These are phyloP conservation scores for Oryzias woworae DNA, from an alignment of 2,113 vertebrate species.

Conservation along the genomic window DNA sequence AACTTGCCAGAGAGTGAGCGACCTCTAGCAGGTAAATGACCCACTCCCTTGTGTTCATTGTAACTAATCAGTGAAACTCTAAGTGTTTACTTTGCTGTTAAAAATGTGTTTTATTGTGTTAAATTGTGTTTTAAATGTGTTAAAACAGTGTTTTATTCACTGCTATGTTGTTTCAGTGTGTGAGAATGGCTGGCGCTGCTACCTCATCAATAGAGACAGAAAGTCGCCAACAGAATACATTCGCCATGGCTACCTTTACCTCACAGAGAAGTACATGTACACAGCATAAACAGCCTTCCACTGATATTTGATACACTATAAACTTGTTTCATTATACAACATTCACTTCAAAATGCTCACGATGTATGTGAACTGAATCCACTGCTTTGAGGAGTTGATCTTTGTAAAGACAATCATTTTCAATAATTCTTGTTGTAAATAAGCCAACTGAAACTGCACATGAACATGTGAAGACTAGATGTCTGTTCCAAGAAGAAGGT, in stretches of 20 bases:
- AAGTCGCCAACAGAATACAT: conserved; percentile 98
- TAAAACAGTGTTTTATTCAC: background rate
- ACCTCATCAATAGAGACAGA: conserved; percentile 93
- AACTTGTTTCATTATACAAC: too few relatives aligned
- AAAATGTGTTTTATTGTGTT: too few relatives aligned
- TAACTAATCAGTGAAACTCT: background rate
- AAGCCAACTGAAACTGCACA: too few relatives aligned
- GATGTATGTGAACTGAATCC: too few relatives aligned
- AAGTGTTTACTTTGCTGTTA: background rate
- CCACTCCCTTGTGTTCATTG: background rate
- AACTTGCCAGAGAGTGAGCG: conserved; percentile 89
- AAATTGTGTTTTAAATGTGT: too few relatives aligned
- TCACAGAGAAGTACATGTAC: conserved; percentile 88
- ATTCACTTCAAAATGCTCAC: too few relatives aligned
- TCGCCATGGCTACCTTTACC: conserved; percentile 91
- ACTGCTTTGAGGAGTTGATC: too few relatives aligned
- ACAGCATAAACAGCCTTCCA: background rate
- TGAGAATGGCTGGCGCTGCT: conserved; percentile 96
- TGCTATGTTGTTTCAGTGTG: conserved; percentile 75
- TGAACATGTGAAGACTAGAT: too few relatives aligned
- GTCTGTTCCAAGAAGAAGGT: too few relatives aligned
- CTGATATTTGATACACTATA: background rate
- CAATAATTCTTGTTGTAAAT: too few relatives aligned
- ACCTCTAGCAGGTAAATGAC: conserved; percentile 85
- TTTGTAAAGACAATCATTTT: too few relatives aligned